These are phyloP conservation scores for Catotricha subobsoleta DNA, from an alignment of 2,888 invertebrate genomes.

Conservation along the genomic window DNA sequence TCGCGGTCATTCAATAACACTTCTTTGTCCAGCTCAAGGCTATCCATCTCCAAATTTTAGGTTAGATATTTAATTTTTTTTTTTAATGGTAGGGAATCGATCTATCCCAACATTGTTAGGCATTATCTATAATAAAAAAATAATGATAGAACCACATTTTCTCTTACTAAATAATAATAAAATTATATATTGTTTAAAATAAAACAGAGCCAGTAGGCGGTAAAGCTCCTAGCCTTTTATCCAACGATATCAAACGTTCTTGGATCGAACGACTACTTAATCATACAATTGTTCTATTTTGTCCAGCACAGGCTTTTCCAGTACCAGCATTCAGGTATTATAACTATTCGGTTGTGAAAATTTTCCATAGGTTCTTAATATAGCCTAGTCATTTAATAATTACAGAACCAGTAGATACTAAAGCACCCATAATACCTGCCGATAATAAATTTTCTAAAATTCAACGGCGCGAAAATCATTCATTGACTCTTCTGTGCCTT, in stretches of 20 bases:
- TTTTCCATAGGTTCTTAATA: background rate
- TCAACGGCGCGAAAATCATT: constrained; percentile 15
- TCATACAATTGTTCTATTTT: constrained; percentile 48
- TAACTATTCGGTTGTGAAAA: too few relatives aligned
- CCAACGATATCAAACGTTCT: constrained; percentile 34
- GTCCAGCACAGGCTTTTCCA: constrained; percentile 63
- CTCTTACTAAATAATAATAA: background rate
- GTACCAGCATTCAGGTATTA: constrained; percentile 47
- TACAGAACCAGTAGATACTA: constrained; percentile 49
- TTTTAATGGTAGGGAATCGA: too few relatives aligned
- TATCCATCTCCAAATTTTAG: constrained; percentile 56
- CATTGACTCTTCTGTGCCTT: constrained; percentile 32
- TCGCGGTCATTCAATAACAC: constrained; percentile 15
- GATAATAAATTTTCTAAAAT: constrained; percentile 50
- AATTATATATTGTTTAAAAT: background rate
- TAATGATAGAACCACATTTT: background rate
- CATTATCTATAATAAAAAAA: too few relatives aligned
- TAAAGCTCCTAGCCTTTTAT: constrained; percentile 39
- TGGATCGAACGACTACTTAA: constrained; percentile 38
- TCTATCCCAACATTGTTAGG: too few relatives aligned
- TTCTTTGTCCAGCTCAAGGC: constrained; percentile 58
- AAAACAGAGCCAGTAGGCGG: constrained; percentile 46
- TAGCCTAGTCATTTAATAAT: background rate
- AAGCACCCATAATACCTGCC: constrained; percentile 50
- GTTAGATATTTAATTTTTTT: constrained; percentile 32